These are phyloP conservation scores for Corbicula japonica DNA, from an alignment of 2,888 invertebrate species.

Conservation along the genomic window DNA sequence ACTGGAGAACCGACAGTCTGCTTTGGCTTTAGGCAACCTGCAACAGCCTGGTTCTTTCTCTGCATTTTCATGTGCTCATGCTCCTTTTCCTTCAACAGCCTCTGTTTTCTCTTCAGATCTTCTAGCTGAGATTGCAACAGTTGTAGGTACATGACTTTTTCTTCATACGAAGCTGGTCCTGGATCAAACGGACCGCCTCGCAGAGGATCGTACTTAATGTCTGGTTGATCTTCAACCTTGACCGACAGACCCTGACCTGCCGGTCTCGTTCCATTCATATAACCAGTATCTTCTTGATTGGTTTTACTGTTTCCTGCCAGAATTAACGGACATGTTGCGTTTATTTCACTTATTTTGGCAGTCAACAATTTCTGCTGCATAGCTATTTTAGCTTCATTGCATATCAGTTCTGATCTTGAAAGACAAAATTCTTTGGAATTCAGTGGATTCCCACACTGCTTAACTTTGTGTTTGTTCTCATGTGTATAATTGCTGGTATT, in stretches of 20 bases:
- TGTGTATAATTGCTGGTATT: too few species aligned
- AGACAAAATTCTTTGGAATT: conserved; percentile 32
- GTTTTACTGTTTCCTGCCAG: conserved; percentile 1
- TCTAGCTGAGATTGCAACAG: conserved; percentile 52
- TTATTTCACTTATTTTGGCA: conserved; percentile 40
- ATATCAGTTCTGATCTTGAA: conserved; percentile 53
- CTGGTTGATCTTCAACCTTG: conserved; percentile 1
- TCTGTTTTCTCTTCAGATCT: conserved; percentile 50
- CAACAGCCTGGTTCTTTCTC: background rate
- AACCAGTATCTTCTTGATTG: background rate
- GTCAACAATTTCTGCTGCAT: conserved; percentile 47
- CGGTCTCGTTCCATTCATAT: conserved; percentile 9
- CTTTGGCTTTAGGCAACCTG: too few species aligned
- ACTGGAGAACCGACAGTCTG: too few species aligned
- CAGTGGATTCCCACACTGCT: background rate
- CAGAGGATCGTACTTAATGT: conserved; percentile 30
- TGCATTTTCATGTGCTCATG: conserved; percentile 6
- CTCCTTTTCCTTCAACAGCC: conserved; percentile 41
- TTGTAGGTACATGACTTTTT: conserved; percentile 48
- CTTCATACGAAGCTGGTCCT: conserved; percentile 39
- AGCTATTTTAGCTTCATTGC: conserved; percentile 55
- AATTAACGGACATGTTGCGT: conserved; percentile 20
- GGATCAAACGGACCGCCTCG: conserved; percentile 46
- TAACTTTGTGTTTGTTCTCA: conserved; percentile 3
- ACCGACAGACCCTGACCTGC: background rate